Percentiles rank a stretch among this genome's conserved stretches.
phyloP scores from a whole-genome alignment of 2,113 vertebrate species.

The Mesembrinibis cayennensis region DNA sequence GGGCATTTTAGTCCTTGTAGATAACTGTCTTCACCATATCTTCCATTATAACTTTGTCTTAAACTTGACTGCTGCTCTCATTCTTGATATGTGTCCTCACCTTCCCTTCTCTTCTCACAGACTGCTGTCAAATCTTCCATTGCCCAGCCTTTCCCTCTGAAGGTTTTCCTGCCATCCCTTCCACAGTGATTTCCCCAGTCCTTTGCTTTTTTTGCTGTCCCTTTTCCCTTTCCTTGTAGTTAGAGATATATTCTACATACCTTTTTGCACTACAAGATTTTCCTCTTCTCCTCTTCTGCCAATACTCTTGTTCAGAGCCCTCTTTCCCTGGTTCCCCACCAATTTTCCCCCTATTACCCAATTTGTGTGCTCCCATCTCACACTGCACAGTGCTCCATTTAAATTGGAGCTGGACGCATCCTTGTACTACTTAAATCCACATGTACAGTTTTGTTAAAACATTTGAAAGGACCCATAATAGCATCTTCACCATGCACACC shows the following conservation, averaged over 20 bases:
- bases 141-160: not conserved
- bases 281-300: not conserved
- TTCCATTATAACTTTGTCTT: not conserved
- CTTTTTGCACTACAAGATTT: not conserved
- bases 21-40: not conserved
- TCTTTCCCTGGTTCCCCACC: not conserved
- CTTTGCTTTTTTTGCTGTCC: not conserved
- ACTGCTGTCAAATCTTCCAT: not conserved
- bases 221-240: not conserved
- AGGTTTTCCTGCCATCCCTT: not conserved
- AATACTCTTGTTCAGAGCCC: not conserved
- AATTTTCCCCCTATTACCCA: not conserved
- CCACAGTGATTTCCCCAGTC: not conserved
- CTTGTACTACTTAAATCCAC: not conserved
- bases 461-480: not conserved
- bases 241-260: not conserved
- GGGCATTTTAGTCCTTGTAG: not conserved
- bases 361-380: not conserved
- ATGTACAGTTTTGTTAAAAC: not conserved
- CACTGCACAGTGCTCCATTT: fast-evolving
- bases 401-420: not conserved
- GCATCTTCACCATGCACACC: not conserved
- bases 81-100: not conserved
- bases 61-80: not conserved
- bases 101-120: not conserved